These are phyloP conservation scores for Cacoxenus indagator DNA, from an alignment of 2,888 invertebrate species.

Conservation along the genomic window DNA sequence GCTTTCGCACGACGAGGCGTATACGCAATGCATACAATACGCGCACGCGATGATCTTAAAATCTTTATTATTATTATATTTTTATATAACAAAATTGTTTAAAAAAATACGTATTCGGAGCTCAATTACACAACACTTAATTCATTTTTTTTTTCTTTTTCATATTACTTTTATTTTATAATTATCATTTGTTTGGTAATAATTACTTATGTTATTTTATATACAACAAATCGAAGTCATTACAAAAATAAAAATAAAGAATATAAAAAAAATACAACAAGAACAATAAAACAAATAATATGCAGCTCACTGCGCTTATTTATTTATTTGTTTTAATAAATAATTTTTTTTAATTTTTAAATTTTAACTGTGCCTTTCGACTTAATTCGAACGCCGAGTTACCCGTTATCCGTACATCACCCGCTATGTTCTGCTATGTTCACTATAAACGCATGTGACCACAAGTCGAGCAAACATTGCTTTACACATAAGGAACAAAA, in stretches of 20 bases:
- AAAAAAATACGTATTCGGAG: conserved; percentile 13
- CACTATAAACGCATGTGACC: conserved; percentile 18
- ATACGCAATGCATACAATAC: conserved; percentile 13
- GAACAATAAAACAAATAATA: no score
- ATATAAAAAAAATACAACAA: no score
- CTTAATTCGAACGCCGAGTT: no score
- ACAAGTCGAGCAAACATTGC: conserved; percentile 11
- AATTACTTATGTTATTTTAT: background rate
- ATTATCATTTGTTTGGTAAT: conserved; percentile 23
- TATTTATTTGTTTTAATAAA: no score
- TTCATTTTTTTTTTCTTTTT: conserved; percentile 2
- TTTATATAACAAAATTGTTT: background rate
- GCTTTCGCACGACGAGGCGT: conserved; percentile 5
- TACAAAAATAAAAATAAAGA: no score
- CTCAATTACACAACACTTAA: conserved; percentile 26
- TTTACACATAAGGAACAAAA: conserved; percentile 19
- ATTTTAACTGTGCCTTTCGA: no score
- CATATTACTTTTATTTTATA: conserved; percentile 12
- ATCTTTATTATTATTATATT: conserved; percentile 7
- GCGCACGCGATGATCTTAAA: background rate
- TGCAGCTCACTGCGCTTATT: no score
- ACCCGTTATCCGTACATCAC: no score
- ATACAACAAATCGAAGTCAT: no score
- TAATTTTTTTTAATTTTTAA: no score
- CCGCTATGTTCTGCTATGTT: conserved; percentile 4